A percentile compares a stretch with the other conserved stretches of the same genome.
Conservation (phyloP, 30 jellyfish, hydroid and myxozoan genomes). For the Cassiopea xamachana region DNA sequence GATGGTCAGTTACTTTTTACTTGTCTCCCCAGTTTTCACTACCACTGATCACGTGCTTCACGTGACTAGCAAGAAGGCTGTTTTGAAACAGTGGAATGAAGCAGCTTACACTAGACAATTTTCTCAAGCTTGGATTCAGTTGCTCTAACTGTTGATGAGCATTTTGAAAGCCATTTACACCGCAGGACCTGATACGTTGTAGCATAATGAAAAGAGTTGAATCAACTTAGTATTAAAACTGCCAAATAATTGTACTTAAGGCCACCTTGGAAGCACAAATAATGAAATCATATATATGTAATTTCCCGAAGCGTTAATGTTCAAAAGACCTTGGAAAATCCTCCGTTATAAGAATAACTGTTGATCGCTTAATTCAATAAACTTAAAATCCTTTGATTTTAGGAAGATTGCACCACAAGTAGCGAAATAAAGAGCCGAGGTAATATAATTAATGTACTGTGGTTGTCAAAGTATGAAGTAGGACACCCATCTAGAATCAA, state of each 20-base stretch:
- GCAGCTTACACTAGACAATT: too few relatives aligned
- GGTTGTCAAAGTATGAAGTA: slow-evolving; percentile 7
- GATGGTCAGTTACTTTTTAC: too few relatives aligned
- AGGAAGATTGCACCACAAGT: neutral
- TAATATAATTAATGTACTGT: neutral
- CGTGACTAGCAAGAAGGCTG: too few relatives aligned
- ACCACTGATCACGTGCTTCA: too few relatives aligned
- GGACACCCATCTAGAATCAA: slow-evolving; percentile 4
- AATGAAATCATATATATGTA: neutral
- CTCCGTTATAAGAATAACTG: slow-evolving; percentile 1
- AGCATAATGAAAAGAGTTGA: too few relatives aligned
- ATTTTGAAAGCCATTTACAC: too few relatives aligned
- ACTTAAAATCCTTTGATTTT: slow-evolving; percentile 9
- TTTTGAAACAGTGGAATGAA: too few relatives aligned
- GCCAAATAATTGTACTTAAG: neutral
- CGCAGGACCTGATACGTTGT: too few relatives aligned
- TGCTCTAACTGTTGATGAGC: too few relatives aligned
- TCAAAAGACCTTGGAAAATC: neutral
- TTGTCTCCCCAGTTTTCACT: too few relatives aligned
- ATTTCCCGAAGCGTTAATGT: neutral
- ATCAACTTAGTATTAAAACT: neutral
- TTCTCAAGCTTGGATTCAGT: too few relatives aligned
- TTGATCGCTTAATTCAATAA: slow-evolving; percentile 5
- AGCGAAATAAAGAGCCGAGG: neutral
- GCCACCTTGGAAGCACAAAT: neutral